Evolutionary conservation across 2,888 invertebrate species (phyloP), one percentile per base, ranked within the genome.

Genomic region (Calameuta pallipes): DNA sequence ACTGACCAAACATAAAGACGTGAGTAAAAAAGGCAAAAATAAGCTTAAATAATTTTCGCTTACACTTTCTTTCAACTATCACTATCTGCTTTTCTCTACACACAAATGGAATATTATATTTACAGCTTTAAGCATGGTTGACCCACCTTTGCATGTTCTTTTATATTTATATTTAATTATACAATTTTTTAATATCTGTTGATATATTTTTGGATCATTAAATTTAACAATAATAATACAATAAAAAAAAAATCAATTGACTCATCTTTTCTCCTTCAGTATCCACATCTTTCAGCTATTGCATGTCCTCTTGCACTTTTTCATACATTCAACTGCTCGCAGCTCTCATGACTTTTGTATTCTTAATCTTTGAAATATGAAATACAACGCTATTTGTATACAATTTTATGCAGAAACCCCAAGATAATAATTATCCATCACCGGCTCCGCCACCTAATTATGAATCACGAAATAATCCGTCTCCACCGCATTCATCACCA

Each of bases 1-100:
- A 74, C 79, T 91, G 0, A 83, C 82, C 11, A 91, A 91, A 81
- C 87, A 85, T 76, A 88, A 86, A 80, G 85, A 85, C 78, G 91
- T 91, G 81, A 89, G 88, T 88, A 81, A 78, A 78, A 82, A 81
- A 33, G 73, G 69, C 36, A 35, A n/a, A 36, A 33, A 11, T 23
- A 56, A 23, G 23, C 9, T 56, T 56, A 56, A 23, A 56, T 56
- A 30, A 71, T 30, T 33, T 6, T 23, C 30, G 71, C 71, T 71
- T 71, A 23, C 11, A 71, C 23, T 15, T 30, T 71, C 23, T 30
- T 30, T 71, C 36, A n/a, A 69, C 35, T 30, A 4, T 15, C 30
- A 68, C 56, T 69, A 36, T 36, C 68, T 36, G 15, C 3, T 30
- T 34, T 77, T 34, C 35, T 69, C 13, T 41, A 23, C 56, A 56